A percentile compares a stretch with the other conserved stretches of the same genome.
Evolutionary conservation across 2,888 invertebrate species (phyloP).

Genomic region (Eumacrocentrus americanus): DNA sequence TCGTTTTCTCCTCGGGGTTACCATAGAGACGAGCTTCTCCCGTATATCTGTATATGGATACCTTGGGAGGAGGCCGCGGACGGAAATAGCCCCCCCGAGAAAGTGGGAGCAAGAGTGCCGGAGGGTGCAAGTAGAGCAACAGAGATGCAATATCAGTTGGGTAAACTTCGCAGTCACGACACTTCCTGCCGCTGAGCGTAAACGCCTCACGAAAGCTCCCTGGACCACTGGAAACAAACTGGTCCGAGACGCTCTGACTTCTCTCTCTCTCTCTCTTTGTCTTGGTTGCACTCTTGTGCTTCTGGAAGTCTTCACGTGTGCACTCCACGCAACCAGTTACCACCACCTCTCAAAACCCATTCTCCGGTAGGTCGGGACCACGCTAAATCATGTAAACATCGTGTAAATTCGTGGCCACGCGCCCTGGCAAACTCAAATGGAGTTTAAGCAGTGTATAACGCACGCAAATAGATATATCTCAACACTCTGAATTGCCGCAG

Average conservation of each 20-base stretch:
- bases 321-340: slow-evolving; percentile 7
- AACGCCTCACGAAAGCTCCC: slow-evolving; percentile 32
- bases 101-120: too few relatives aligned
- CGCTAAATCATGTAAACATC: slow-evolving; percentile 53
- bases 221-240: slow-evolving; percentile 32
- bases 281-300: not conserved
- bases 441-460: not conserved
- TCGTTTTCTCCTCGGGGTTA: slow-evolving; percentile 23
- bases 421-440: slow-evolving; percentile 10
- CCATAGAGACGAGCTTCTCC: slow-evolving; percentile 31
- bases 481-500: too few relatives aligned
- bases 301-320: not conserved
- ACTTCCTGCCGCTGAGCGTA: slow-evolving; percentile 49
- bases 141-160: slow-evolving; percentile 29
- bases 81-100: too few relatives aligned
- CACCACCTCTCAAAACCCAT: not conserved
- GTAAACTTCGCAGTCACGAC: slow-evolving; percentile 54
- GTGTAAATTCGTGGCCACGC: slow-evolving; percentile 44
- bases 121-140: slow-evolving; percentile 19
- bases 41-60: too few relatives aligned
- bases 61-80: too few relatives aligned
- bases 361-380: slow-evolving; percentile 29
- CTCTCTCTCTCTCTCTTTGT: slow-evolving; percentile 2
- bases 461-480: too few relatives aligned
- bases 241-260: slow-evolving; percentile 19